Evolutionary conservation across 2,113 vertebrate genomes (phyloP).

Genomic region (Cynopterus brachyotis): DNA sequence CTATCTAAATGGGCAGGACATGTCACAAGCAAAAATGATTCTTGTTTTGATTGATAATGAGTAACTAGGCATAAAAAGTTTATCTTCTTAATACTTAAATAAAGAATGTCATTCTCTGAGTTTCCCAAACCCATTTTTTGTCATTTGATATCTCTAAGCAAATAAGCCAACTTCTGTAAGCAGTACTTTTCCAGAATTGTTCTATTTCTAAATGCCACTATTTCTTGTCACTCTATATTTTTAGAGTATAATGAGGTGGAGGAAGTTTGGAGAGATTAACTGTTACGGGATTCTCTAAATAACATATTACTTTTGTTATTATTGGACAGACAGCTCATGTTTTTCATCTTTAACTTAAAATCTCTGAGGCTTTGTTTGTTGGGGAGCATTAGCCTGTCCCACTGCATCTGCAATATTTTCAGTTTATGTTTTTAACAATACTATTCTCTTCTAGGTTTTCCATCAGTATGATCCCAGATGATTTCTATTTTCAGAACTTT

Average conservation of each 20-base stretch:
- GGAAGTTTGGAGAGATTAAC: neutral
- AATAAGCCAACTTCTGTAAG: neutral
- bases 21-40: neutral
- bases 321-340: neutral
- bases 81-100: neutral
- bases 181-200: neutral
- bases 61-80: neutral
- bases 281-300: neutral
- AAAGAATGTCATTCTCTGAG: neutral
- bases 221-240: neutral
- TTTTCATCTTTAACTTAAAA: neutral
- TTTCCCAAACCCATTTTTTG: neutral
- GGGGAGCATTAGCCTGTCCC: fast-evolving
- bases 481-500: neutral
- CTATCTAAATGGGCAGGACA: neutral
- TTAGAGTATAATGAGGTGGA: neutral
- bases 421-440: neutral
- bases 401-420: neutral
- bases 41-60: neutral
- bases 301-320: neutral
- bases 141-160: neutral
- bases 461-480: neutral
- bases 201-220: neutral
- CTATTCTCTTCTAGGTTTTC: neutral
- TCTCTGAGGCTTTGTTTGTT: neutral